Percentiles rank a stretch among this genome's conserved stretches.
Conservation (phyloP, 2,113 vertebrate species). For the Ctenodactylus gundi region DNA sequence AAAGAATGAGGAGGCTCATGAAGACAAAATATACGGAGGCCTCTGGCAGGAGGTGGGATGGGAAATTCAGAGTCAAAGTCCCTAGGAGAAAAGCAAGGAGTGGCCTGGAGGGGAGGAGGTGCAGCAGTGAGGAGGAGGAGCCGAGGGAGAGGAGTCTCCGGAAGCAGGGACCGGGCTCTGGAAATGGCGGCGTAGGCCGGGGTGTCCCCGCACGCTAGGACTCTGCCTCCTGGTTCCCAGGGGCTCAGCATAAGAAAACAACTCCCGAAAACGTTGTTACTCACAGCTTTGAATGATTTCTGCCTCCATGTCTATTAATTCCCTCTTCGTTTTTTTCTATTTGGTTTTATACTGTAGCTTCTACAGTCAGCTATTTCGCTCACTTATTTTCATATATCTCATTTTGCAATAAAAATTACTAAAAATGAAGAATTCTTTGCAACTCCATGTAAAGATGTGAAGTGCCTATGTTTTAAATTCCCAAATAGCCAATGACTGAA, state of each 20-base stretch:
- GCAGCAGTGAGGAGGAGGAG: not conserved
- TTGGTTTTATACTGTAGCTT: not conserved
- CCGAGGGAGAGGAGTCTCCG: not conserved
- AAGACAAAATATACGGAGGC: not conserved
- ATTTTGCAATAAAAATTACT: conserved; percentile 24
- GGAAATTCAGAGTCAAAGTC: not conserved
- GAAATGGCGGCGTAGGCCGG: not conserved
- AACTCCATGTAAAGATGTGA: not conserved
- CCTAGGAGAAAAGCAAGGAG: too few species aligned
- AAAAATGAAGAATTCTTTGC: not conserved
- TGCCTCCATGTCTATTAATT: not conserved
- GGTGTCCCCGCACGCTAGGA: not conserved
- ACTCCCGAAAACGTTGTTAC: not conserved
- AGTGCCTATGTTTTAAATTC: not conserved
- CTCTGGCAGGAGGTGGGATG: not conserved
- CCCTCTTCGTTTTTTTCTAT: not conserved
- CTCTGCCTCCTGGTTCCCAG: not conserved
- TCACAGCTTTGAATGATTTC: not conserved
- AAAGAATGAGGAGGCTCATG: not conserved
- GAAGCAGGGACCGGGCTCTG: not conserved
- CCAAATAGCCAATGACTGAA: not conserved
- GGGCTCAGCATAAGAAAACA: fast-evolving
- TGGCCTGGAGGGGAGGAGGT: too few species aligned
- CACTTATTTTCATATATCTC: not conserved
- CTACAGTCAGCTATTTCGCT: not conserved